Base-by-base conservation (phyloP, 2,888 invertebrate genomes). In the Sturmia bella region DNA sequence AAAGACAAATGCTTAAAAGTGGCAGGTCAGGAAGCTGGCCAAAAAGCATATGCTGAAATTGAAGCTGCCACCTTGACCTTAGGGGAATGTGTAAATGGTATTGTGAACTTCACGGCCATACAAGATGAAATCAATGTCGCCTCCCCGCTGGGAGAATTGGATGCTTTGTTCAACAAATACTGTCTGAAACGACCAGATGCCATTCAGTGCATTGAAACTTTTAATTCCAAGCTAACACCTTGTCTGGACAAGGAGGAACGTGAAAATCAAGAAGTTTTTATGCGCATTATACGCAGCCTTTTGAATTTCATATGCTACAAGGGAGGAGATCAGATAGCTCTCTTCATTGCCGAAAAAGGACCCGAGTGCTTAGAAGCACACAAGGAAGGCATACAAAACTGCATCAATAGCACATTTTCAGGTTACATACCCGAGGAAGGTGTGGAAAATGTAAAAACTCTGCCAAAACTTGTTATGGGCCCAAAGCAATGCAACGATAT, bases 291-390 rank as follows among this genome's bases (percentile, higher is more conserved):
- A 0, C 93, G 94, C 43, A 94, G 95, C 83, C 90, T 96, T 0
- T 91, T 94, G 0, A 93, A 94, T 84, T 96, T 96, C 87, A 91
- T 95, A 24, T 96, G 96, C 87, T 94, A 92, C 86, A 96, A 96
- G 86, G 95, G 96, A 85, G 96, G 96, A 9, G 96, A 96, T 88
- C 93, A 96, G 85, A 95, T 96, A 86, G 96, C 96, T 0, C 91
- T 96, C 86, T 96, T 96, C 88, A 95, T 96, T 74, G 94, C 96
- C 1, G 95, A 96, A 87, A 94, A 94, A n/a, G 96, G 96, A 0
- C 94, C 94, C 9, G 95, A 96, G 87, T 96, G 96, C 87, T 91
- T 96, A 79, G 86, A 92, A 74, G 91, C 92, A 0, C 93, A 94
- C 82, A 91, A 92, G 80, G 92, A 93, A 0, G 92, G 91, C 1